A percentile compares a stretch with the other conserved stretches of the same genome.
phyloP scores from a whole-genome alignment of 2,797 vertebrate genomes.

The Salarias fasciatus region DNA sequence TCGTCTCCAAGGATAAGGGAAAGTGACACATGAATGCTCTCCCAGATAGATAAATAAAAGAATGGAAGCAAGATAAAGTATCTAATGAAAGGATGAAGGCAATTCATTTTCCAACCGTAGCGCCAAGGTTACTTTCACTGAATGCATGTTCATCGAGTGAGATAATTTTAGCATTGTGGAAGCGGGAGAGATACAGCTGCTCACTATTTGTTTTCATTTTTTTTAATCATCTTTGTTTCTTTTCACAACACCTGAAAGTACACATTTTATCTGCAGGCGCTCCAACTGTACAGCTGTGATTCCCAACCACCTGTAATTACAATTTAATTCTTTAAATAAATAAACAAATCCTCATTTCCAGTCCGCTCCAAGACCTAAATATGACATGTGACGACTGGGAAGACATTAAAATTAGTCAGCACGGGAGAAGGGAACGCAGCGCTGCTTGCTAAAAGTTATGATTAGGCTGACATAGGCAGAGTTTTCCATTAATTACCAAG shows the following conservation, averaged over 20 bases:
- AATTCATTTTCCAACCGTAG: constrained; percentile 53
- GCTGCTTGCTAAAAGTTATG: too few species aligned
- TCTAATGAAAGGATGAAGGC: constrained; percentile 71
- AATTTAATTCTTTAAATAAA: background rate
- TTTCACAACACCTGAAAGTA: constrained; percentile 19
- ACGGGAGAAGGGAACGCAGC: too few species aligned
- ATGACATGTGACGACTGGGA: too few species aligned
- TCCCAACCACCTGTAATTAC: background rate
- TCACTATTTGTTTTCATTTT: constrained; percentile 14
- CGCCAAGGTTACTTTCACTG: constrained; percentile 54
- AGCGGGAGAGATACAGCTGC: constrained; percentile 10
- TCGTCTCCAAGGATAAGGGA: constrained; percentile 76
- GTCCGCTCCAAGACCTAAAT: too few species aligned
- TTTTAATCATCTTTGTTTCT: background rate
- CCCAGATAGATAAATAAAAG: constrained; percentile 77
- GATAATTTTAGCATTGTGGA: constrained; percentile 29
- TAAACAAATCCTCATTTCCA: too few species aligned
- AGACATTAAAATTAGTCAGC: too few species aligned
- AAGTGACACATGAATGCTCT: constrained; percentile 81
- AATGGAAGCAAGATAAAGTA: constrained; percentile 75
- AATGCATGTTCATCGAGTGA: constrained; percentile 42
- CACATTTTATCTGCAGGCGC: constrained; percentile 5
- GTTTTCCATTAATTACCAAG: too few species aligned
- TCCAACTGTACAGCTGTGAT: background rate
- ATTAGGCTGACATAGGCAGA: too few species aligned